Base-by-base conservation (phyloP, 2,888 invertebrate genomes). In the Apomyelois bistriatella region DNA sequence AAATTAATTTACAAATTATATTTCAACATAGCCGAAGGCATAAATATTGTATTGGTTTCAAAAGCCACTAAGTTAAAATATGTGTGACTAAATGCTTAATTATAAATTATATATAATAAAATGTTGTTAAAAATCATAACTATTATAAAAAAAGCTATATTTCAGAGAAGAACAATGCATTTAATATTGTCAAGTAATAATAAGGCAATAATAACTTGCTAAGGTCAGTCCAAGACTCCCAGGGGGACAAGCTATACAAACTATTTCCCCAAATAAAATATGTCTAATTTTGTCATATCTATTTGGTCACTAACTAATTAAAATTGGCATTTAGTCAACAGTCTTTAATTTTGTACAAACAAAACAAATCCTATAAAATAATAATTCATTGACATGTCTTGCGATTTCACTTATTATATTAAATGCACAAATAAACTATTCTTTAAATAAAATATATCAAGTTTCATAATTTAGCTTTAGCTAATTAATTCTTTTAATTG, bases 181-280 rank as follows among this genome's bases (percentile, higher is more conserved):
- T 59, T 57, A 58, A 43, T 58, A 49, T 56, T 57, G 53, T 59
- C 22, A 52, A 52, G 22, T 41, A 36, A 7, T 38, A 37, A n/a
- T 37, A 37, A 37, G 22, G 22, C n/a, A 38, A 16, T 16, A 42
- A 51, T 43, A 17, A 17, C 17, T 43, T 36, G 36, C 37, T 52
- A 43, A 43, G n/a, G 43, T 65, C 61, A 65, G 62, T 65, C 59
- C 42, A 57, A 50, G 52, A 57, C 54, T 62, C 53, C 60, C 58
- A 61, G 61, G 63, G 63, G 58, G 40, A 55, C 38, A 53, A 55
- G 52, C 43, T 13, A 43, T 22, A 1, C 17, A 22, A 36, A 41
- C 43, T 49, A 55, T 47, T 42, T 53, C 46, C 37, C 22, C 37
- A 41, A 41, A 48, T 48, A 48, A 41, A 48, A 28, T 48, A 48